These are phyloP conservation scores for Wasmannia auropunctata DNA, from an alignment of 1,140 invertebrate species.

Conservation along the genomic window DNA sequence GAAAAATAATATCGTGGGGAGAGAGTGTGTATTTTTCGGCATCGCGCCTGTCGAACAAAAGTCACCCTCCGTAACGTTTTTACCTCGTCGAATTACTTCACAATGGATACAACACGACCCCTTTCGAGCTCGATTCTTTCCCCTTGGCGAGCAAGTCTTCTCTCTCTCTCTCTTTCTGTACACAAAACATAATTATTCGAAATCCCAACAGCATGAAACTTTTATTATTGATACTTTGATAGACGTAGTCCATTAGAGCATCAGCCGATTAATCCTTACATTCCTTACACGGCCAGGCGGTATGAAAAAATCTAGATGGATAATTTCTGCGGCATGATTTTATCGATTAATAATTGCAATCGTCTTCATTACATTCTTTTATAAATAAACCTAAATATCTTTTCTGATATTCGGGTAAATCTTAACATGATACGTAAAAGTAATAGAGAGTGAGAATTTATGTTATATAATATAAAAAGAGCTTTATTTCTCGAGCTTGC, in stretches of 20 bases:
- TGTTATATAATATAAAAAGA: neutral
- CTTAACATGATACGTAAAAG: neutral
- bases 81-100: constrained; percentile 77
- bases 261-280: constrained; percentile 47
- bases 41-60: constrained; percentile 51
- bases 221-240: constrained; percentile 73
- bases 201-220: constrained; percentile 82
- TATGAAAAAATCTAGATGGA: constrained; percentile 37
- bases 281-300: too few relatives aligned
- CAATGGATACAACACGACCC: constrained; percentile 77
- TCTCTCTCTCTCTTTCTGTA: constrained; percentile 51
- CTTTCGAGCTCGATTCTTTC: constrained; percentile 47
- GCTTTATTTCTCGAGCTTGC: neutral
- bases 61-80: constrained; percentile 68
- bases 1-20: neutral
- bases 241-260: constrained; percentile 52
- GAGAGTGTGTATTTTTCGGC: constrained; percentile 34
- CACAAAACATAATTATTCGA: constrained; percentile 81
- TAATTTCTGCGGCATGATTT: neutral
- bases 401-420: too few relatives aligned
- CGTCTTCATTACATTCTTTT: neutral
- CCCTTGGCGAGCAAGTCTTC: constrained; percentile 1
- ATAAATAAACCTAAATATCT: neutral
- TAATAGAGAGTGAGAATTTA: neutral
- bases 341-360: neutral